A percentile compares a stretch with the other conserved stretches of the same genome.
Evolutionary conservation across 2,113 vertebrate genomes (phyloP).

Genomic region (Elachura formosa): DNA sequence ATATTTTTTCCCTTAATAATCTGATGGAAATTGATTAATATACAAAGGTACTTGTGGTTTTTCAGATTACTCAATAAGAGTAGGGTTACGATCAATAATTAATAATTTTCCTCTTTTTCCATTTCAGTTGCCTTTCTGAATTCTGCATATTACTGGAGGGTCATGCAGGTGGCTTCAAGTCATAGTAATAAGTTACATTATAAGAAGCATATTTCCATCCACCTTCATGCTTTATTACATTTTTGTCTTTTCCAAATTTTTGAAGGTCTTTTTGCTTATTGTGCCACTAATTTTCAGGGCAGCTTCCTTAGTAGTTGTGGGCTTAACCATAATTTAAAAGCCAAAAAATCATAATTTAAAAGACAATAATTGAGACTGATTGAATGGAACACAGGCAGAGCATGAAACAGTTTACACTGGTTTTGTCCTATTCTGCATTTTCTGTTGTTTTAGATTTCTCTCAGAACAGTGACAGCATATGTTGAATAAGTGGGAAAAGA

Average conservation of each 20-base stretch:
- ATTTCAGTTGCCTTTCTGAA: not conserved
- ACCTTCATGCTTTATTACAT: not conserved
- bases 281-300: not conserved
- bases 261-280: not conserved
- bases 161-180: not conserved
- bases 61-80: not conserved
- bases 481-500: not conserved
- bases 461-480: not conserved
- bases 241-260: not conserved
- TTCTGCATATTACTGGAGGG: not conserved
- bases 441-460: not conserved
- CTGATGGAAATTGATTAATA: not conserved
- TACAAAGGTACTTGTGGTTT: not conserved
- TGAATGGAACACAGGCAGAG: not conserved
- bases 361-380: not conserved
- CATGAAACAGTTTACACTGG: not conserved
- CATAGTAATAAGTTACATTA: not conserved
- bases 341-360: too few species aligned
- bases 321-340: not conserved
- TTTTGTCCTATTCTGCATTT: not conserved
- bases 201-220: not conserved
- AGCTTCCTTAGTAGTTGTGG: not conserved
- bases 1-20: not conserved
- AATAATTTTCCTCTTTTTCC: not conserved
- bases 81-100: not conserved